Evolutionary conservation across 2,888 invertebrate species (phyloP).

Genomic region (Tetragonula carbonaria): DNA sequence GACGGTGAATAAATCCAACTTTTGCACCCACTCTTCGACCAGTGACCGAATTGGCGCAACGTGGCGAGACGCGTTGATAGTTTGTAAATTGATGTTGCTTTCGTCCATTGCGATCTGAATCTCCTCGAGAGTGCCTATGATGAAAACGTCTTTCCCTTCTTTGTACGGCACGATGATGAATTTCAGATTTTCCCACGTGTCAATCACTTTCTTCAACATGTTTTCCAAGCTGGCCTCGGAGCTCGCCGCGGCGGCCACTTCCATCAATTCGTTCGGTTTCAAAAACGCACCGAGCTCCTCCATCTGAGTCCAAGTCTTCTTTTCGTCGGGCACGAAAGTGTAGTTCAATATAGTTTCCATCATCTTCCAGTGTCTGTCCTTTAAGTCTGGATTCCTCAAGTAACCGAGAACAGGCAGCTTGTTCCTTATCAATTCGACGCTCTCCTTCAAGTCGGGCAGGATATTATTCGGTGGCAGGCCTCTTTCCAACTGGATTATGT

Average conservation of each 20-base stretch:
- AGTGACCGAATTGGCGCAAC: conserved; percentile 93
- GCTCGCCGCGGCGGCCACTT: conserved; percentile 94
- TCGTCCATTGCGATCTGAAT: conserved; percentile 93
- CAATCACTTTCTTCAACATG: conserved; percentile 93
- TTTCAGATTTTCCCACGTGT: conserved; percentile 92
- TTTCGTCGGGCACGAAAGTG: conserved; percentile 88
- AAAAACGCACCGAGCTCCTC: conserved; percentile 91
- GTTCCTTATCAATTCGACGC: conserved; percentile 91
- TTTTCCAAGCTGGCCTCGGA: conserved; percentile 93
- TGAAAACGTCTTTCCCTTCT: conserved; percentile 92
- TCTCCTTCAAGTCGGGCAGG: conserved; percentile 90
- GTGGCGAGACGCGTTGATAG: conserved; percentile 93
- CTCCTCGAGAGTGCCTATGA: conserved; percentile 94
- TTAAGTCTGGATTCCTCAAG: conserved; percentile 91
- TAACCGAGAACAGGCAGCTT: conserved; percentile 93
- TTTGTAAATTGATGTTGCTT: conserved; percentile 93
- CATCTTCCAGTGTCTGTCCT: conserved; percentile 93
- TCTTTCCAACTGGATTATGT: conserved; percentile 92
- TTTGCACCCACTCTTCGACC: conserved; percentile 93
- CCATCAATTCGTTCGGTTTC: conserved; percentile 90
- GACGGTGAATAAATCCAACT: conserved; percentile 91
- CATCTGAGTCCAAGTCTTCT: conserved; percentile 88
- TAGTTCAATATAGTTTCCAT: conserved; percentile 90
- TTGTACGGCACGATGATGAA: conserved; percentile 91
- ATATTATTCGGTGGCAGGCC: conserved; percentile 93